Conservation (phyloP, 2,888 invertebrate genomes). For the Phortica okadai region DNA sequence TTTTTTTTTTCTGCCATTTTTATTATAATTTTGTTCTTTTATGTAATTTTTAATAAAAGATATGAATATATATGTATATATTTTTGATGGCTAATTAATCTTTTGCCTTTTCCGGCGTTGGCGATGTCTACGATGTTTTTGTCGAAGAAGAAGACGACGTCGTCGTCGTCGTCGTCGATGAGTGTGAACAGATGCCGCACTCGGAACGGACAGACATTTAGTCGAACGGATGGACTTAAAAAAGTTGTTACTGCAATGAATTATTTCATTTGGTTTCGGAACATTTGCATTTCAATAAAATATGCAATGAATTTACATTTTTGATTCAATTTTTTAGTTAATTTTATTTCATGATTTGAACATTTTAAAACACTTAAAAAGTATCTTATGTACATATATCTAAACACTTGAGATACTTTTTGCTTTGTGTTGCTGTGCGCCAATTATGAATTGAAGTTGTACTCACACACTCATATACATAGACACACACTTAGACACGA, state of each 20-base stretch:
- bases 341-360: slow-evolving; percentile 40
- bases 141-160: too few relatives aligned
- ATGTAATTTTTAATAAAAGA: neutral
- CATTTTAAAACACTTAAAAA: too few relatives aligned
- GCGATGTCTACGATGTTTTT: too few relatives aligned
- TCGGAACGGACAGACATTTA: too few relatives aligned
- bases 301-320: slow-evolving; percentile 65
- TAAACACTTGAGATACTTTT: slow-evolving; percentile 63
- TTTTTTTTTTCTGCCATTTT: neutral
- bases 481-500: too few relatives aligned
- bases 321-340: slow-evolving; percentile 68
- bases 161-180: too few relatives aligned
- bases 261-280: slow-evolving; percentile 31
- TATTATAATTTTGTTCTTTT: slow-evolving; percentile 12
- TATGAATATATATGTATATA: slow-evolving; percentile 1
- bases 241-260: too few relatives aligned
- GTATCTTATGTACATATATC: too few relatives aligned
- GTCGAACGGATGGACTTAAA: too few relatives aligned
- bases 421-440: slow-evolving; percentile 71
- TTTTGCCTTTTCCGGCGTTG: slow-evolving; percentile 20
- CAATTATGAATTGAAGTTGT: neutral
- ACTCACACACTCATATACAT: too few relatives aligned
- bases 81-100: slow-evolving; percentile 33
- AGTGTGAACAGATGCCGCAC: too few relatives aligned
- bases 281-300: slow-evolving; percentile 22